Percentiles rank a stretch among this genome's conserved stretches.
Conservation (phyloP, 2,797 vertebrate genomes). For the Cottoperca gobio region DNA sequence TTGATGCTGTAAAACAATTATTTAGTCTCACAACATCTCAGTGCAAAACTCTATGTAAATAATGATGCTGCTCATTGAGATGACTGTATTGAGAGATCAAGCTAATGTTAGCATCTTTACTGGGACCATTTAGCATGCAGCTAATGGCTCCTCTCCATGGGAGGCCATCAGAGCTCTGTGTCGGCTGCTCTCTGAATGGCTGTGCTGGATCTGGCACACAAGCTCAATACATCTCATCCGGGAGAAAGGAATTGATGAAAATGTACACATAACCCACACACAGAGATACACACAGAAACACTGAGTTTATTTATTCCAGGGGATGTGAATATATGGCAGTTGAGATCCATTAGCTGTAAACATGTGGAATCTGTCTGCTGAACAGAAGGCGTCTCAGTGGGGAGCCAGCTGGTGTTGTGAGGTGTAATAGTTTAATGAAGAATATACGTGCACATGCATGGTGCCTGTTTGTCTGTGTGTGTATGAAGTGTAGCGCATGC, state of each 20-base stretch:
- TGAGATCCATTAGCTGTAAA: slow-evolving; percentile 81
- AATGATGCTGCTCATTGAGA: slow-evolving; percentile 62
- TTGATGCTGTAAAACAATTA: slow-evolving; percentile 23
- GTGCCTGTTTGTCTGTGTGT: slow-evolving; percentile 17
- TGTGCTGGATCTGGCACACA: slow-evolving; percentile 43
- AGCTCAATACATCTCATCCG: slow-evolving; percentile 57
- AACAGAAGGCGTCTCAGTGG: slow-evolving; percentile 78
- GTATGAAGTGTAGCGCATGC: background rate
- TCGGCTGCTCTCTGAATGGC: slow-evolving; percentile 59
- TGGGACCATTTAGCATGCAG: slow-evolving; percentile 73
- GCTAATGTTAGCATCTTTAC: slow-evolving; percentile 75
- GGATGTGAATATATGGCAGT: slow-evolving; percentile 73
- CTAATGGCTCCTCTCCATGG: slow-evolving; percentile 71
- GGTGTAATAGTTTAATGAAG: slow-evolving; percentile 66
- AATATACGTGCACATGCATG: slow-evolving; percentile 29
- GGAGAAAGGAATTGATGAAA: slow-evolving; percentile 63
- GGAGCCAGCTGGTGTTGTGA: slow-evolving; percentile 56
- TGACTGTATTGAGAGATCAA: slow-evolving; percentile 68
- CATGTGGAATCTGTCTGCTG: slow-evolving; percentile 74
- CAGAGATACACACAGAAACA: slow-evolving; percentile 41
- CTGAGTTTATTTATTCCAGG: slow-evolving; percentile 60
- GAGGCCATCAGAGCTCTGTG: slow-evolving; percentile 66
- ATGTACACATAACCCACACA: slow-evolving; percentile 56
- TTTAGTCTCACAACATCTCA: slow-evolving; percentile 17
- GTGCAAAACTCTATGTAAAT: slow-evolving; percentile 64